Evolutionary conservation across 92 coral and sea anemone species (phyloP).

Genomic region (Epizoanthus illoricatus): DNA sequence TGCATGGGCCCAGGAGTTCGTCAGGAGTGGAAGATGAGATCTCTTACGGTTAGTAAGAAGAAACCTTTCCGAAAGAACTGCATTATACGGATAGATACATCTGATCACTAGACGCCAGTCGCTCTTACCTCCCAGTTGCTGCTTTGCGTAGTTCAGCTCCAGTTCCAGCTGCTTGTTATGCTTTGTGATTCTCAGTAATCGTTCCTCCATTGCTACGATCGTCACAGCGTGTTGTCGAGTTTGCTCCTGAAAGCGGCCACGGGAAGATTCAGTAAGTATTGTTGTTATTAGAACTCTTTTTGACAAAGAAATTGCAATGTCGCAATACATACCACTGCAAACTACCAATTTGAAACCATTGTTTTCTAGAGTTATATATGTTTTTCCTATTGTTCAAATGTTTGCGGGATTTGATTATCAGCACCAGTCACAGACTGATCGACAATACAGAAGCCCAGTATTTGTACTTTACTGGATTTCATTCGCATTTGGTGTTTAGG

Average conservation of each 20-base stretch:
- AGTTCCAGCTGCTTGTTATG: slow-evolving; percentile 80
- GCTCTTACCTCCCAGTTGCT: slow-evolving; percentile 62
- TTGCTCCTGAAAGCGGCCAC: slow-evolving; percentile 68
- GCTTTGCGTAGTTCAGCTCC: slow-evolving; percentile 64
- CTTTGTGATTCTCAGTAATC: slow-evolving; percentile 74
- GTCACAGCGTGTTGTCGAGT: slow-evolving; percentile 94
- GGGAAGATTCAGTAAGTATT: background rate
- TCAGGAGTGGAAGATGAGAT: too few species aligned
- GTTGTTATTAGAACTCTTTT: background rate
- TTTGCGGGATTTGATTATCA: too few species aligned
- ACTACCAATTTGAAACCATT: too few species aligned
- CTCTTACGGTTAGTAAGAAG: too few species aligned
- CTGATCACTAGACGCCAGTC: background rate
- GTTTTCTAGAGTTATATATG: too few species aligned
- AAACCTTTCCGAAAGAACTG: too few species aligned
- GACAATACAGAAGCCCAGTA: too few species aligned
- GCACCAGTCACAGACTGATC: too few species aligned
- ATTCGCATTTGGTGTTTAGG: too few species aligned
- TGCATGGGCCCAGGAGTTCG: too few species aligned
- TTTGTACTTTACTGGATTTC: too few species aligned
- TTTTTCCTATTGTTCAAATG: too few species aligned
- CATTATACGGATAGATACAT: background rate
- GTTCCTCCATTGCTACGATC: slow-evolving; percentile 92
- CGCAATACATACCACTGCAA: background rate
- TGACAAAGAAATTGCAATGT: background rate